A percentile compares a stretch with the other conserved stretches of the same genome.
phyloP scores from a whole-genome alignment of 1,140 invertebrate species.

The Globodera ellingtonae region DNA sequence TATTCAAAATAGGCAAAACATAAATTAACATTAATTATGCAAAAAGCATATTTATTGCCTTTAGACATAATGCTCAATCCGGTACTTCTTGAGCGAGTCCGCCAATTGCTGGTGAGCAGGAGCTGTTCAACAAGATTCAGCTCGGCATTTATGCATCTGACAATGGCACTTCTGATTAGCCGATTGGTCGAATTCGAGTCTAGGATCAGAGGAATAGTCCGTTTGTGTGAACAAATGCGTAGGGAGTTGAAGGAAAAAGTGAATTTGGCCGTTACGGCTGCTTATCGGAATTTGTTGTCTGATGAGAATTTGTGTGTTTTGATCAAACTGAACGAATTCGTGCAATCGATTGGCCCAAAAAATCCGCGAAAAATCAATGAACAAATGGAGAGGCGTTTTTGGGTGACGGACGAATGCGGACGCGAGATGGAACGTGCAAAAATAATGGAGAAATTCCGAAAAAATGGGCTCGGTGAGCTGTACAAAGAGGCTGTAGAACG shows the following conservation, averaged over 20 bases:
- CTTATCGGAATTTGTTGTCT: neutral
- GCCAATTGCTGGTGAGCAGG: neutral
- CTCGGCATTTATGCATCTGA: neutral
- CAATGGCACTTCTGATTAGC: neutral
- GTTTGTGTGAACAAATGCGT: neutral
- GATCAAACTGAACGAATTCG: slow-evolving; percentile 19
- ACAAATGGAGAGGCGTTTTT: neutral
- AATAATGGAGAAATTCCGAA: neutral
- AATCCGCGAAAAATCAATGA: neutral
- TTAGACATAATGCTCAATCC: neutral
- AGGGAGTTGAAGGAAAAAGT: neutral
- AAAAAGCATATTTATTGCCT: neutral
- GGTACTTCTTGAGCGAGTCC: neutral
- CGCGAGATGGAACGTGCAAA: neutral
- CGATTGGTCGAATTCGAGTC: neutral
- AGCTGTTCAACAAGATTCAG: neutral
- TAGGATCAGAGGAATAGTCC: neutral
- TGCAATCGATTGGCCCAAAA: neutral
- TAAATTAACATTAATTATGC: neutral
- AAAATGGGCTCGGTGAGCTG: neutral
- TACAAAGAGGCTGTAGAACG: neutral
- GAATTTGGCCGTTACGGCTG: neutral
- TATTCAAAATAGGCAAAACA: neutral
- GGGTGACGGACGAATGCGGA: neutral
- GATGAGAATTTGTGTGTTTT: neutral